Base-by-base conservation (phyloP, 2,888 invertebrate genomes). In the Elgonia sp. region DNA sequence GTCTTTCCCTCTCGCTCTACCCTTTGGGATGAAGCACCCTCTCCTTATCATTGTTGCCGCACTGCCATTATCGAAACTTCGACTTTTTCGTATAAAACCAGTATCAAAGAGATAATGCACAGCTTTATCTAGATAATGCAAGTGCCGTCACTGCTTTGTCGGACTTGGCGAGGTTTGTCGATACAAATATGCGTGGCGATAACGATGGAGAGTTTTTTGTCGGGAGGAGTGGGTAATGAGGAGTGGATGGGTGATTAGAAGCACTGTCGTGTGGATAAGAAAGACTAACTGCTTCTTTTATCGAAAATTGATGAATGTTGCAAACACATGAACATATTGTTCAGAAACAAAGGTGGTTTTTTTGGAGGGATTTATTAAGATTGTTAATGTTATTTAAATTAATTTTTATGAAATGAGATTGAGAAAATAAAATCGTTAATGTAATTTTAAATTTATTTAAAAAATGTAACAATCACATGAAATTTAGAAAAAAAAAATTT, bases 11-110 rank as follows among this genome's bases (percentile, higher is more conserved):
- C 89, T 86, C 73, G 75, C 77, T 87, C 79, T 82, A 53, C 67
- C 84, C 62, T 75, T 69, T 81, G 76, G 65, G 29, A 12, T 46
- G 46, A 16, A 46, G n/a, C 80, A 39, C 63, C 72, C 80, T 60
- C 82, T 14, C 29, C 80, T 40, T 81, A 70, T 82, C 83, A 84
- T 84, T 77, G 77, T 81, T 82, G 67, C 65, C 63, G 87, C 84
- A 84, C 53, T 77, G 89, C 89, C 89, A 91, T 91, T 92, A 91
- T 91, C 91, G 89, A 89, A 63, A 46, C 77, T 77, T 60, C 70
- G 76, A 79, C 83, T 77, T 86, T 86, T 81, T 73, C 62, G 73
- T 65, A 57, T 55, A 80, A 73, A 73, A 79, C 79, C 79, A 46
- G 53, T 29, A 39, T 65, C 80, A 63, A 63, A 75, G 80, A 85